These are phyloP conservation scores for Clarias macrocephalus DNA, from an alignment of 2,113 vertebrate genomes.

Conservation along the genomic window DNA sequence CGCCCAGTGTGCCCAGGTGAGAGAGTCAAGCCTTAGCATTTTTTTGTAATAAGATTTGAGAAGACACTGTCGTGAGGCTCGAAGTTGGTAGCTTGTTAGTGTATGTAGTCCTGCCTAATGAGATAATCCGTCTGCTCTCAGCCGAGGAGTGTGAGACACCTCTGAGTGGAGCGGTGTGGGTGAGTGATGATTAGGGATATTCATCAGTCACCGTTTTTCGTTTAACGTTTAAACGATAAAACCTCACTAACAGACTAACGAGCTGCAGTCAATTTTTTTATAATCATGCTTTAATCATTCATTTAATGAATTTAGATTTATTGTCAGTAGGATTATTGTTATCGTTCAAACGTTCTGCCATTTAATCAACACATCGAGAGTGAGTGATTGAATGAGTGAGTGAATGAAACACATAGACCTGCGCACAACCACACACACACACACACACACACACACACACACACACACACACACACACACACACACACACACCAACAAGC, in stretches of 20 bases:
- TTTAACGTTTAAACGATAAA: slow-evolving; percentile 40
- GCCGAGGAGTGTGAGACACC: slow-evolving; percentile 42
- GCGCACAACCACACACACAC: neutral
- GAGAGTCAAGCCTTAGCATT: slow-evolving; percentile 54
- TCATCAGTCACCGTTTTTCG: slow-evolving; percentile 31
- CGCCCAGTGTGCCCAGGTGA: slow-evolving; percentile 97
- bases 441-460: neutral
- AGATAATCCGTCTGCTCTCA: slow-evolving; percentile 44
- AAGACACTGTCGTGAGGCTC: neutral
- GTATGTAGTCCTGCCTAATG: slow-evolving; percentile 30
- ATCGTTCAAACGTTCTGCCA: slow-evolving; percentile 33
- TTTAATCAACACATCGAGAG: slow-evolving; percentile 7
- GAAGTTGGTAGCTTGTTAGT: slow-evolving; percentile 12
- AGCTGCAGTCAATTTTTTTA: neutral
- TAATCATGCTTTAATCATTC: neutral
- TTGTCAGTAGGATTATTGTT: neutral
- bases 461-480: neutral
- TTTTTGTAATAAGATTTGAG: neutral
- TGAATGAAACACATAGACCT: neutral
- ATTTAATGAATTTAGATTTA: neutral
- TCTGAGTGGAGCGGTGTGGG: slow-evolving; percentile 35
- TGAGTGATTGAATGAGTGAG: slow-evolving; percentile 18
- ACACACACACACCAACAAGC: neutral
- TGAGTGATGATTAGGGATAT: slow-evolving; percentile 40
- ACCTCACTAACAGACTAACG: slow-evolving; percentile 2